Evolutionary conservation across 2,888 invertebrate genomes (phyloP).

Genomic region (Hipparchia semele): DNA sequence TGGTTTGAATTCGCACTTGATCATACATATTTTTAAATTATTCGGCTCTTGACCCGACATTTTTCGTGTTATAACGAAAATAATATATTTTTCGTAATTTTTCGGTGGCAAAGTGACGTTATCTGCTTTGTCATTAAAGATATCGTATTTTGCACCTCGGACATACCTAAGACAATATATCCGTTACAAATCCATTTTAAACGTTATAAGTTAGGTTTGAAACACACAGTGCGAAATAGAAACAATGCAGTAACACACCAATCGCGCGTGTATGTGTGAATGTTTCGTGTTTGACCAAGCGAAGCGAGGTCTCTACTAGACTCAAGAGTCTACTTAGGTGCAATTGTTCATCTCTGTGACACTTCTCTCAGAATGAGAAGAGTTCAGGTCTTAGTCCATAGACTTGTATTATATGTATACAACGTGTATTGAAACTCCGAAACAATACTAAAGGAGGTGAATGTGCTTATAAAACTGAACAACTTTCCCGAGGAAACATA

Average conservation of each 20-base stretch:
- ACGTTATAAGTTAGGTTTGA: not conserved
- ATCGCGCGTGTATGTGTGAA: not conserved
- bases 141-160: conserved; percentile 21
- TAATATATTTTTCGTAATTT: not conserved
- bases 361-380: not conserved
- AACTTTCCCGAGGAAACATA: no score
- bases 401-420: not conserved
- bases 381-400: no score
- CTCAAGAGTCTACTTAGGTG: no score
- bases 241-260: not conserved
- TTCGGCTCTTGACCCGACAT: conserved; percentile 11
- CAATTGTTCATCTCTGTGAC: no score
- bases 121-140: conserved; percentile 12
- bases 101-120: conserved; percentile 8
- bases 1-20: conserved; percentile 1
- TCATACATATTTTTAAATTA: conserved; percentile 6
- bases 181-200: conserved; percentile 19
- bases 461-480: no score
- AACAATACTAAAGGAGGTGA: no score
- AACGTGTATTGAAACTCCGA: no score
- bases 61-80: conserved; percentile 4
- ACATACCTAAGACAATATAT: conserved; percentile 22
- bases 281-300: not conserved
- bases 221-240: not conserved
- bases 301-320: no score